These are phyloP conservation scores for rat (Rattus norvegicus) DNA, from an alignment of 2,113 vertebrate genomes.

Conservation along the genomic window DNA sequence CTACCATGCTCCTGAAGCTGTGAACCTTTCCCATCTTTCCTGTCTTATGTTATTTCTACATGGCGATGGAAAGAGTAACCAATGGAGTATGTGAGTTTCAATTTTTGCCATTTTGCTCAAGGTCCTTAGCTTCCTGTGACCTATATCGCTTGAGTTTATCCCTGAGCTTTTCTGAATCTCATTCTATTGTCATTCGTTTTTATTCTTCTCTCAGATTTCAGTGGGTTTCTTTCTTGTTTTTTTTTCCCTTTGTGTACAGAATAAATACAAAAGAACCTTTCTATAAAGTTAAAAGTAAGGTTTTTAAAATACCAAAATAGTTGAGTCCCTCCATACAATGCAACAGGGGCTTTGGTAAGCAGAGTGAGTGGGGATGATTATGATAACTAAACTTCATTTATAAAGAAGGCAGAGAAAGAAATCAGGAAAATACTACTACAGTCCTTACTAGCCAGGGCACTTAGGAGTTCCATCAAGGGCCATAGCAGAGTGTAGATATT, in stretches of 20 bases:
- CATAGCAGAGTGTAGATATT: not conserved
- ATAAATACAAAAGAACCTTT: not conserved
- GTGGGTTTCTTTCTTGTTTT: not conserved
- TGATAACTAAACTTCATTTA: not conserved
- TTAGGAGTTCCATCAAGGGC: not conserved
- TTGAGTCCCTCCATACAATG: not conserved
- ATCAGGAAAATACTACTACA: not conserved
- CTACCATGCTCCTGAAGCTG: not conserved
- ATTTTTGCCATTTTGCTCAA: not conserved
- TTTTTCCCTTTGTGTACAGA: not conserved
- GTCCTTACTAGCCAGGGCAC: not conserved
- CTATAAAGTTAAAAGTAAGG: constrained; percentile 2
- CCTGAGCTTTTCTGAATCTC: not conserved
- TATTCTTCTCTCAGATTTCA: not conserved
- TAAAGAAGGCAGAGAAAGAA: constrained; percentile 11
- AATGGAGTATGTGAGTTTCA: not conserved
- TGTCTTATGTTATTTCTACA: not conserved
- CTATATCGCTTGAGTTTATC: not conserved
- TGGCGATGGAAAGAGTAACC: not conserved
- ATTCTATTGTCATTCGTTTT: not conserved
- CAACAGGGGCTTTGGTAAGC: not conserved
- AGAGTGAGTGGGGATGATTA: not conserved
- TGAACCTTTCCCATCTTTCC: not conserved
- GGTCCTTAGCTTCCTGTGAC: not conserved
- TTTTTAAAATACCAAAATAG: constrained; percentile 2